Percentiles rank a stretch among this genome's conserved stretches.
Evolutionary conservation across 1,140 invertebrate genomes (phyloP).

Genomic region (Probaryconus sp.): DNA sequence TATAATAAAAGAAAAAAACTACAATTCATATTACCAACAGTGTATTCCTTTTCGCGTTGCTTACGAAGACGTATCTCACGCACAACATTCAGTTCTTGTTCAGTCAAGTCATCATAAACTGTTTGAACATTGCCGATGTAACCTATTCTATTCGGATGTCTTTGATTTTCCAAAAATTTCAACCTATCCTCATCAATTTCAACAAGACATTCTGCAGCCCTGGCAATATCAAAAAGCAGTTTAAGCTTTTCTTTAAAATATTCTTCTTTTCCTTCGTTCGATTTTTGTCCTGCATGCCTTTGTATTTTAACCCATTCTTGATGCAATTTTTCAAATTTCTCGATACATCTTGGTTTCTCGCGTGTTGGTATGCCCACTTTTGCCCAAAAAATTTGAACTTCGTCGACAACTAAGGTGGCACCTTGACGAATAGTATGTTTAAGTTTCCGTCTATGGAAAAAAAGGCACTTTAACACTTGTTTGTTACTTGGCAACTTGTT

Average conservation of each 20-base stretch:
- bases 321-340: slow-evolving; percentile 29
- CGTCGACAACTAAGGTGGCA: slow-evolving; percentile 17
- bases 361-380: slow-evolving; percentile 35
- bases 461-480: slow-evolving; percentile 28
- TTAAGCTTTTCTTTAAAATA: slow-evolving; percentile 19
- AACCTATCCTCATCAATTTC: slow-evolving; percentile 15
- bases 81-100: slow-evolving; percentile 8
- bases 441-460: slow-evolving; percentile 21
- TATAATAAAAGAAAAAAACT: too few species aligned
- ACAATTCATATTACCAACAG: slow-evolving; percentile 12
- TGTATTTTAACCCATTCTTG: slow-evolving; percentile 17
- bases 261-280: slow-evolving; percentile 24
- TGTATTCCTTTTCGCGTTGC: slow-evolving; percentile 6
- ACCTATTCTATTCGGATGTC: slow-evolving; percentile 23
- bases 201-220: background rate
- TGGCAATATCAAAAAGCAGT: slow-evolving; percentile 24
- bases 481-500: slow-evolving; percentile 32
- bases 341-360: slow-evolving; percentile 29
- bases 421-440: slow-evolving; percentile 9
- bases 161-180: slow-evolving; percentile 29
- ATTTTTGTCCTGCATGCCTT: slow-evolving; percentile 17
- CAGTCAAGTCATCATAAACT: slow-evolving; percentile 1
- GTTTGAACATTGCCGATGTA: slow-evolving; percentile 23
- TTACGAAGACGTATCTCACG: slow-evolving; percentile 13
- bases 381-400: slow-evolving; percentile 25